A percentile compares a stretch with the other conserved stretches of the same genome.
Evolutionary conservation across 2,797 vertebrate species (phyloP).

Genomic region (Rallus crepitans): DNA sequence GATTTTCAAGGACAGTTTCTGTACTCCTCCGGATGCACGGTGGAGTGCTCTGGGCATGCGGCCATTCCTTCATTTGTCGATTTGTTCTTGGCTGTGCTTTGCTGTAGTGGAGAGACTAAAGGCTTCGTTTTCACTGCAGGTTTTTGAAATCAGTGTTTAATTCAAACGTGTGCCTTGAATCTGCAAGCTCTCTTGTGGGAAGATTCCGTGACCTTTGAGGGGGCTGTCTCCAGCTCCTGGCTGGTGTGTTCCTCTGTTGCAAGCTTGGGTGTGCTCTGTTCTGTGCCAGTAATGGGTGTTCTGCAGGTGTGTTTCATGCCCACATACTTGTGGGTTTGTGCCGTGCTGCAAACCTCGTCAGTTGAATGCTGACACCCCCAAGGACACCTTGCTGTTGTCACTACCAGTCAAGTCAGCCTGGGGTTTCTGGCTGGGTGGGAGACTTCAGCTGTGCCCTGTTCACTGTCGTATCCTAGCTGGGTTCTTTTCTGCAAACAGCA

Average conservation of each 20-base stretch:
- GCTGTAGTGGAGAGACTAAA: not conserved
- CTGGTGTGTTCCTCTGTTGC: not conserved
- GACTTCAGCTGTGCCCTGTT: not conserved
- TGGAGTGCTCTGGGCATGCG: conserved; percentile 43
- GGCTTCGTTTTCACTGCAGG: conserved; percentile 41
- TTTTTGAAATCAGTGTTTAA: conserved; percentile 30
- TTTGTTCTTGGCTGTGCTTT: conserved; percentile 59
- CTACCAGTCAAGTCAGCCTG: not conserved
- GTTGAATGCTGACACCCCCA: not conserved
- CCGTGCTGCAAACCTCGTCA: not conserved
- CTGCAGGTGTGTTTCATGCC: not conserved
- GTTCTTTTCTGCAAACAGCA: not conserved
- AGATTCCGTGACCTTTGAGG: not conserved
- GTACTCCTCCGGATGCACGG: not conserved
- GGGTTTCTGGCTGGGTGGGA: not conserved
- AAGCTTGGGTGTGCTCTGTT: not conserved
- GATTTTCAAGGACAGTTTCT: conserved; percentile 39
- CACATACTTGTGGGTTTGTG: not conserved
- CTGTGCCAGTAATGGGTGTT: not conserved
- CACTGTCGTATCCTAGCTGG: fast-evolving
- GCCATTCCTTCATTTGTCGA: conserved; percentile 36
- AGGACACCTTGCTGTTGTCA: fast-evolving
- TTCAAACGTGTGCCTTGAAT: not conserved
- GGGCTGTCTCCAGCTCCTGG: not conserved
- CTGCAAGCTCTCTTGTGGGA: not conserved